These are phyloP conservation scores for Bagarius yarrelli DNA, from an alignment of 2,113 vertebrate genomes.

Conservation along the genomic window DNA sequence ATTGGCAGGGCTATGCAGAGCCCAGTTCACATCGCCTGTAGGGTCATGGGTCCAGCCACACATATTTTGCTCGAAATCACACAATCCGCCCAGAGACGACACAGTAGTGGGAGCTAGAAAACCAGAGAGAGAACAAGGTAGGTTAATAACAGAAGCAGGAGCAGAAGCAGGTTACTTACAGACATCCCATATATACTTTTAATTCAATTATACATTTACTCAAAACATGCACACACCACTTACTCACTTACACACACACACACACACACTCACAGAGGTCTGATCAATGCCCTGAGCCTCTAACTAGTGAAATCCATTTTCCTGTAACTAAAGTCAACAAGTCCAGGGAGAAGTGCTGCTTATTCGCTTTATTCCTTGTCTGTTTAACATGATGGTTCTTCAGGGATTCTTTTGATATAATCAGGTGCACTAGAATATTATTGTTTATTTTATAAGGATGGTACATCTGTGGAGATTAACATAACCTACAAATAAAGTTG, in stretches of 20 bases:
- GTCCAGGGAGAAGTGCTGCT: background rate
- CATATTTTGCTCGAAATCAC: conserved; percentile 86
- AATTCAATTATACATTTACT: conserved; percentile 30
- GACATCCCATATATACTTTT: conserved; percentile 19
- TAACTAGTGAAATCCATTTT: conserved; percentile 36
- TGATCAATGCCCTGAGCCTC: conserved; percentile 26
- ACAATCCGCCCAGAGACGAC: conserved; percentile 80
- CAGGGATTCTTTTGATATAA: background rate
- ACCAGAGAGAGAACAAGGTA: conserved; percentile 38
- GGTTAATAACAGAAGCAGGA: conserved; percentile 52
- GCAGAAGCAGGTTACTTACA: conserved; percentile 53
- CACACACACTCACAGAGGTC: background rate
- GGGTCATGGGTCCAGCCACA: conserved; percentile 91
- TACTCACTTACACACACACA: background rate
- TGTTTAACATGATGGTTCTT: background rate
- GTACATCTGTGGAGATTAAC: background rate
- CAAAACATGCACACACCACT: conserved; percentile 10
- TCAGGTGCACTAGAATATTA: background rate
- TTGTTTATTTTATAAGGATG: background rate
- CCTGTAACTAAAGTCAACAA: conserved; percentile 28
- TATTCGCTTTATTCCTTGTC: background rate
- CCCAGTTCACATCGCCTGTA: conserved; percentile 81
- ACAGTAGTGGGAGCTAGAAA: conserved; percentile 62
- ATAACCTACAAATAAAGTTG: background rate
- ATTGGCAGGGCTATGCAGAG: conserved; percentile 76